Conservation (phyloP, 2,797 vertebrate species). For the Acipenser oxyrinchus region DNA sequence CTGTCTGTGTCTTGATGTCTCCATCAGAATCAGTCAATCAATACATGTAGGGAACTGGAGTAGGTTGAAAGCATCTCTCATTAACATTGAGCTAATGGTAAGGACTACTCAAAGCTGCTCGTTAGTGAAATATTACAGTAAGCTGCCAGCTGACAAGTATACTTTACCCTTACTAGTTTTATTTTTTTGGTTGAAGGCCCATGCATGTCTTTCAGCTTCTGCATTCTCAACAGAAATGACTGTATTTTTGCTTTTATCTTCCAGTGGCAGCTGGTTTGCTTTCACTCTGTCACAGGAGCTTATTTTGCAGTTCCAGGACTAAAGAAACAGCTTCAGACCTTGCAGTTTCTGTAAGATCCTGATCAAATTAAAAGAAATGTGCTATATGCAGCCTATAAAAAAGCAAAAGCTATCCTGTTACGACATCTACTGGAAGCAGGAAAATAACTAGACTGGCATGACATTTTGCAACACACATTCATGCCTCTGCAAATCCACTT, state of each 20-base stretch:
- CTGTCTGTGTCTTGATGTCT: constrained; percentile 39
- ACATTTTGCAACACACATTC: background rate
- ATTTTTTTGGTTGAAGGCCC: constrained; percentile 14
- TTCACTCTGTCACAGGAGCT: background rate
- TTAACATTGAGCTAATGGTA: constrained; percentile 37
- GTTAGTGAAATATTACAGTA: constrained; percentile 51
- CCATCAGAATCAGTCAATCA: constrained; percentile 43
- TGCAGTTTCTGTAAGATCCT: background rate
- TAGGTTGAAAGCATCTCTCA: constrained; percentile 18
- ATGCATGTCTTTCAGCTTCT: constrained; percentile 5
- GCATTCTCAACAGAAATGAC: constrained; percentile 1
- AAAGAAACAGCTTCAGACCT: background rate
- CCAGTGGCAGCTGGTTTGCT: constrained; percentile 2
- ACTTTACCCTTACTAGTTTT: constrained; percentile 24
- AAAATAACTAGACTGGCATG: no score
- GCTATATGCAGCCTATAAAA: background rate
- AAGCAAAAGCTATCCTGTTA: background rate
- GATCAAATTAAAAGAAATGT: constrained; percentile 5
- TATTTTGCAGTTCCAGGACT: constrained; percentile 7
- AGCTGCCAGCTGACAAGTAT: constrained; percentile 34
- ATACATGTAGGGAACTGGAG: constrained; percentile 41
- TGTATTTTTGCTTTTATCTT: constrained; percentile 4
- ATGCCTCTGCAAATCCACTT: background rate
- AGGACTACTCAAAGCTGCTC: constrained; percentile 47
- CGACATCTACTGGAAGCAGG: no score